These are phyloP conservation scores for Cheilosia variabilis DNA, from an alignment of 2,888 invertebrate species.

Conservation along the genomic window DNA sequence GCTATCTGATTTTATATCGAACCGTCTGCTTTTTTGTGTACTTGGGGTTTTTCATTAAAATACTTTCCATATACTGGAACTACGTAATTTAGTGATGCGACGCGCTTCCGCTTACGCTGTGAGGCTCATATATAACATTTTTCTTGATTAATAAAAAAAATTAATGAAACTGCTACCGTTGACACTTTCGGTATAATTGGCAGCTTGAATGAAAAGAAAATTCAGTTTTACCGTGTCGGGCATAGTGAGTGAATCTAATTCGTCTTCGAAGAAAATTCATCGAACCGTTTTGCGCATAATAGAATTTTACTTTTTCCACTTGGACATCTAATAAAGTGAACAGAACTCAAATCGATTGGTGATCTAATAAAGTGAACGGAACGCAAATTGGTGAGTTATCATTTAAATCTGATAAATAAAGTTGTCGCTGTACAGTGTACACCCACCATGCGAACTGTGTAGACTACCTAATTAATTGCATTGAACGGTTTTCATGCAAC, in stretches of 20 bases:
- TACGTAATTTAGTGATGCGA: conserved; percentile 28
- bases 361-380: conserved; percentile 17
- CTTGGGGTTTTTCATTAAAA: conserved; percentile 8
- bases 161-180: conserved; percentile 30
- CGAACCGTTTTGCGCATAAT: not conserved
- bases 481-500: not conserved
- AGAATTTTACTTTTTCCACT: not conserved
- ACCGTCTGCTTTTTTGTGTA: not conserved
- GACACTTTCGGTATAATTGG: conserved; percentile 42
- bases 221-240: conserved; percentile 58
- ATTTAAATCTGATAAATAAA: not conserved
- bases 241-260: conserved; percentile 50
- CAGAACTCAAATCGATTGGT: conserved; percentile 4
- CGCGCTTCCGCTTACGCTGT: conserved; percentile 31
- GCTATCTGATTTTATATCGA: not conserved
- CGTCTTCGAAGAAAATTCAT: not conserved
- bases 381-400: conserved; percentile 29
- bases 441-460: too few species aligned
- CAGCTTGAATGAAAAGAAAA: conserved; percentile 1
- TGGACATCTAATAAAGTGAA: not conserved
- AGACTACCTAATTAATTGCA: not conserved
- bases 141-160: conserved; percentile 36
- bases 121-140: not conserved
- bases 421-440: too few species aligned
- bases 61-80: not conserved